A percentile compares a stretch with the other conserved stretches of the same genome.
These are phyloP conservation scores for Perizoma affinitatum DNA, from an alignment of 2,888 invertebrate genomes.

Conservation along the genomic window DNA sequence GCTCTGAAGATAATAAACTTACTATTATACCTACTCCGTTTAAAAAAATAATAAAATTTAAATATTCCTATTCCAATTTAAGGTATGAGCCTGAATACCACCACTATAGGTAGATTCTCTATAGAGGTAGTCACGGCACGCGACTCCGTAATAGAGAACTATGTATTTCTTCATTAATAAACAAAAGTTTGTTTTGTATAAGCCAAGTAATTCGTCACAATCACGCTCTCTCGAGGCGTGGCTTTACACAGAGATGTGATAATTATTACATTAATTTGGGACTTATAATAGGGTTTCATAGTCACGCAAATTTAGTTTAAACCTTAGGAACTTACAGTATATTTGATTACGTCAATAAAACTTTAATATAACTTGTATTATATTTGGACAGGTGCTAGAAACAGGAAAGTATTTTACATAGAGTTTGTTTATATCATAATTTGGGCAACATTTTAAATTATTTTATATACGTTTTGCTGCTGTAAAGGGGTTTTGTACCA, in stretches of 20 bases:
- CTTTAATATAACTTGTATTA: no score
- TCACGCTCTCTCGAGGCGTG: slow-evolving; percentile 25
- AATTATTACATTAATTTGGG: slow-evolving; percentile 6
- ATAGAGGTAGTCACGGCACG: slow-evolving; percentile 25
- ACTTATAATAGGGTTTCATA: neutral
- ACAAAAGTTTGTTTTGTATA: slow-evolving; percentile 27
- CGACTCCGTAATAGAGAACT: slow-evolving; percentile 20
- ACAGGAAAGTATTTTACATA: no score
- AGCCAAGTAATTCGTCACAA: slow-evolving; percentile 30
- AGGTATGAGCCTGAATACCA: slow-evolving; percentile 4
- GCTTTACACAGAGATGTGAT: slow-evolving; percentile 14
- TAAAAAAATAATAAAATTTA: no score
- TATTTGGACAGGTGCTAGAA: no score
- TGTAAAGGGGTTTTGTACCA: no score
- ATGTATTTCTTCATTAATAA: slow-evolving; percentile 31
- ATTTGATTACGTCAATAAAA: no score
- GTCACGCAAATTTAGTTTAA: neutral
- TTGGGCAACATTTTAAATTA: no score
- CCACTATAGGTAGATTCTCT: slow-evolving; percentile 12
- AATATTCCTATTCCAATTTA: neutral
- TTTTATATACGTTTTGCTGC: no score
- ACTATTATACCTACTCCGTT: no score
- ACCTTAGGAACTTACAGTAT: no score
- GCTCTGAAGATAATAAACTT: no score
- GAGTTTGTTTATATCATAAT: no score